A percentile compares a stretch with the other conserved stretches of the same genome.
Conservation (phyloP, 2,113 vertebrate genomes). For the Cyprinodon brontotheroides region DNA sequence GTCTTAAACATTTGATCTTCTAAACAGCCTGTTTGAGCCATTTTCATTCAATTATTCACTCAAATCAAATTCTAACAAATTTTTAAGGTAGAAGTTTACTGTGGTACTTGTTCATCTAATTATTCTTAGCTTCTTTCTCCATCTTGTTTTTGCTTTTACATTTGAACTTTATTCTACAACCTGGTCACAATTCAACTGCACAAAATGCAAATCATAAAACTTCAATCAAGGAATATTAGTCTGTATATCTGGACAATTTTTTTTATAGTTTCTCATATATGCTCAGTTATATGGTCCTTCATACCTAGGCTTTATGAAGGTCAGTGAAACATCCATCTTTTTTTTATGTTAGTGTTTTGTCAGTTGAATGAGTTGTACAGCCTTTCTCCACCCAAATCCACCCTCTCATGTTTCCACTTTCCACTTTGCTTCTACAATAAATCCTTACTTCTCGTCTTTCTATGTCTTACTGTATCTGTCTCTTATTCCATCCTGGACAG, state of each 20-base stretch:
- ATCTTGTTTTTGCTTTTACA: too few species aligned
- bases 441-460: slow-evolving; percentile 11
- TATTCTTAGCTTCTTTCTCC: too few species aligned
- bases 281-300: background rate
- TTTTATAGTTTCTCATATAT: background rate
- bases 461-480: slow-evolving; percentile 2
- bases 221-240: background rate
- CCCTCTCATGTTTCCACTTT: slow-evolving; percentile 7
- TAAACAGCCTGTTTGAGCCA: too few species aligned
- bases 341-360: background rate
- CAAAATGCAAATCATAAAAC: background rate
- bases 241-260: background rate
- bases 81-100: background rate
- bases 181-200: background rate
- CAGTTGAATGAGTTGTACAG: background rate
- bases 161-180: background rate
- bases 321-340: background rate
- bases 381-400: background rate
- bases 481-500: slow-evolving; percentile 39
- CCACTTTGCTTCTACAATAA: slow-evolving; percentile 6
- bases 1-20: too few species aligned
- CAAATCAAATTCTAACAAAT: too few species aligned
- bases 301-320: background rate
- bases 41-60: too few species aligned
- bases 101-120: background rate